Conservation (phyloP, 1,140 invertebrate genomes). For the Semibalanus balanoides region DNA sequence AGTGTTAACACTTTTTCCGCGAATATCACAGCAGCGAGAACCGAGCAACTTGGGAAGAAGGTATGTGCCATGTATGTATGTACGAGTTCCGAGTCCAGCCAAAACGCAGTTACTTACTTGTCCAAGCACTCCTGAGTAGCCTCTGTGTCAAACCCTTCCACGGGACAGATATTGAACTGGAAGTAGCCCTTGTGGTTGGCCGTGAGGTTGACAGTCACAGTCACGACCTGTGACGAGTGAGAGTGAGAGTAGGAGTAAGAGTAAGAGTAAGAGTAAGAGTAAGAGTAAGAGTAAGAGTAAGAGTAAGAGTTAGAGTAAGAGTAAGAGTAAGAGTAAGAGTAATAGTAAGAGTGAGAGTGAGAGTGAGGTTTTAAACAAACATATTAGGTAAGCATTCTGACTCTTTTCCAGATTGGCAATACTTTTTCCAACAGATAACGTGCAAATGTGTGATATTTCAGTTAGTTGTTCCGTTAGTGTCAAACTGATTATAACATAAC, state of each 20-base stretch:
- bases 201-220: conserved; percentile 33
- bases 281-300: not conserved
- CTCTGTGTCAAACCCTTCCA: conserved; percentile 22
- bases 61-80: too few relatives aligned
- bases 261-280: not conserved
- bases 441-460: not conserved
- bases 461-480: not conserved
- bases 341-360: not conserved
- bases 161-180: conserved; percentile 39
- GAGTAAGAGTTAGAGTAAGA: not conserved
- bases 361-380: too few relatives aligned
- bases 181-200: conserved; percentile 41
- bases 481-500: not conserved
- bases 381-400: too few relatives aligned
- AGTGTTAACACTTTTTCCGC: too few relatives aligned
- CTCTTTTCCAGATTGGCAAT: too few relatives aligned
- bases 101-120: conserved; percentile 14
- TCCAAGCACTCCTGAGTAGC: conserved; percentile 21
- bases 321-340: not conserved
- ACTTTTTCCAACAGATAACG: not conserved
- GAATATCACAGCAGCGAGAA: too few relatives aligned
- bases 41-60: too few relatives aligned
- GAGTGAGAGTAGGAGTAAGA: not conserved
- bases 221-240: conserved; percentile 26
- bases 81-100: too few relatives aligned